Evolutionary conservation across 1,140 invertebrate genomes (phyloP).

Genomic region (Orussus abietinus): DNA sequence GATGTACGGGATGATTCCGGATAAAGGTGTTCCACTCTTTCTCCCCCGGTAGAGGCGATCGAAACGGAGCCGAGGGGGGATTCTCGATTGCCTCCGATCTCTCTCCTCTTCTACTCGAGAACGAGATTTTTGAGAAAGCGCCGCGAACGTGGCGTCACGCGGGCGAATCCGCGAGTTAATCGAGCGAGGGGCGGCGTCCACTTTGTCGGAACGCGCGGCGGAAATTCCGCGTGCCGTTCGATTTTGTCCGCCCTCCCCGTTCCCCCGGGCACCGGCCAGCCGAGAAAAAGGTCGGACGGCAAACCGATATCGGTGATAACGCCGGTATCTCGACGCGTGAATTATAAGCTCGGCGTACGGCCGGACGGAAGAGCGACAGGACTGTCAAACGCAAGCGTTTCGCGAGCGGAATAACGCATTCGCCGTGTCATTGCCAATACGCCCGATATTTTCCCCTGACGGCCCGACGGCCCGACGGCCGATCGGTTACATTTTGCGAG

Average conservation of each 20-base stretch:
- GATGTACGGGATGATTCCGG: constrained; percentile 37
- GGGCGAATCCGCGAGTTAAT: too few species aligned
- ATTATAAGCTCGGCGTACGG: constrained; percentile 32
- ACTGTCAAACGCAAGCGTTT: constrained; percentile 35
- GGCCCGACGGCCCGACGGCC: not conserved
- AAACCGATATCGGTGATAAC: constrained; percentile 21
- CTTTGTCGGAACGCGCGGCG: too few species aligned
- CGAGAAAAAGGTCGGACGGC: constrained; percentile 1
- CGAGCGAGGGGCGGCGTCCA: too few species aligned
- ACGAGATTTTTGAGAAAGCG: too few species aligned
- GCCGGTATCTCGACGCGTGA: constrained; percentile 27
- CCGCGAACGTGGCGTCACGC: too few species aligned
- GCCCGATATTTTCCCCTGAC: constrained; percentile 26
- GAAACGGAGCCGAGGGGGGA: too few species aligned
- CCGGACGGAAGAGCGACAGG: constrained; percentile 31
- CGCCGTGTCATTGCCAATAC: constrained; percentile 33
- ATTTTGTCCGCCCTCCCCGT: too few species aligned
- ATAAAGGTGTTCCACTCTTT: constrained; percentile 30
- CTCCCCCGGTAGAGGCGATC: too few species aligned
- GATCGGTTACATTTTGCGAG: constrained; percentile 1
- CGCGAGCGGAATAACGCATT: constrained; percentile 19
- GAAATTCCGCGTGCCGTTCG: too few species aligned
- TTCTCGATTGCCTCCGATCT: too few species aligned
- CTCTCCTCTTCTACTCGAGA: too few species aligned
- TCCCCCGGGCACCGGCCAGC: not conserved